Base-by-base conservation (phyloP, 1,140 invertebrate species). In the Drosophila melanogaster region DNA sequence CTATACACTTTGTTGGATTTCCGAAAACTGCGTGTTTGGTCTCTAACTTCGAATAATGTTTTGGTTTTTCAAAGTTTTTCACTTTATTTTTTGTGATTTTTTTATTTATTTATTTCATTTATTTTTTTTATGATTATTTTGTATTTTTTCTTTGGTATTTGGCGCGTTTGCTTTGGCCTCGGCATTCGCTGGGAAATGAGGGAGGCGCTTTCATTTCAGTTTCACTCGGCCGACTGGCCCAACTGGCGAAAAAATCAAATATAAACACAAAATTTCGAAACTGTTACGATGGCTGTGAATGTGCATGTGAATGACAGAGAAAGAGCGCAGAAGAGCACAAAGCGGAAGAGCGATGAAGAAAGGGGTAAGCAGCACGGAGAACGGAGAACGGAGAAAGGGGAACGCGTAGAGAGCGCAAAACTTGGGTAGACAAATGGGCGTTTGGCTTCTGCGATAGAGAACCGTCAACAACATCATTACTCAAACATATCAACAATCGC, bases 261-360 rank as follows among this genome's bases (percentile, higher is more conserved):
- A 86, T 81, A 81, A 79, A 87, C 75, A 87, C 83, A 79, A 73
- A 73, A 79, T 87, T 83, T 83, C 77, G 79, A 86, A 89, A 83
- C 71, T 64, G 70, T 87, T 79, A 86, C 51, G 69, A 38, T 37
- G 40, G 26, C 30, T 15, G 19, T 44, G 30, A 30, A 30, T 30
- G 30, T 30, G 30, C 1, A 8, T 30, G 30, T 8, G 26, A 1
- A 22, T 35, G 33, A 11, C 46, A 14, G 61, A 69, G 44, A 65
- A 69, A 11, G 30, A 40, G 71, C 24, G 50, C 50, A 61, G 47
- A 35, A 43, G 40, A 30, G 26, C 15, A 22, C 43, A 33, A 33
- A 67, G 43, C 44, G 62, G 44, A 66, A 64, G 43, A 66, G 56
- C 22, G 37, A 33, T 22, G 60, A 22, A 65, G 61, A 62, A 62